Evolutionary conservation across 1,140 invertebrate species (phyloP), one percentile per base, ranked within the genome.

Genomic region (Micrasema longulum): DNA sequence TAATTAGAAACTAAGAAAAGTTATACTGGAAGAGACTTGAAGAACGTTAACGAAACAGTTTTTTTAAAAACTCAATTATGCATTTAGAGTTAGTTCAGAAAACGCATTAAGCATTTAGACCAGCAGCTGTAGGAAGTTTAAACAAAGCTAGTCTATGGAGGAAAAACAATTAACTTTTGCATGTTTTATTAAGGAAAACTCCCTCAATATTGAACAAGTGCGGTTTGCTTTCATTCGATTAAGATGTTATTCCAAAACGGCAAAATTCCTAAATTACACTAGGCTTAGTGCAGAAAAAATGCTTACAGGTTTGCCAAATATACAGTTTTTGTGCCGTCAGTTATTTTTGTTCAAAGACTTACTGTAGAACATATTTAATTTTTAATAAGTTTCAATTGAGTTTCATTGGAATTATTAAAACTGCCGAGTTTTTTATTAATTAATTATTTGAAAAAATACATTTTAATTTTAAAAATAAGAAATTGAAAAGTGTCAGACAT

Each of bases 121-220:
- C 57, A 67, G 57, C 57, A 67, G 57, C 55, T 63, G 45, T 43
- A 48, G 31, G 48, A 57, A 45, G 50, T 26, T 65, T 41, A 43
- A 65, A 36, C 31, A 66, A 47, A 69, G 67, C 53, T 73, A 20
- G 43, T 43, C 60, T 55, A 35, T 16, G 36, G 35, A 68, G 48
- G 71, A 60, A 73, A 72, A 73, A 73, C 71, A 73, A 73, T 73
- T 66, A 68, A 73, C 71, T 73, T 41, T 22, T 65, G 71, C 55
- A 31, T 73, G 71, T 73, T 73, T 73, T 73, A 73, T 73, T 73
- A 73, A 55, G 47, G 53, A 63, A 68, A 73, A 73, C 71, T 73
- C 69, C 47, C 65, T 69, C 65, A 53, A 73, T 73, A 72, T 72
- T 64, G 55, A 55, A 26, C 60, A 23, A 62, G 36, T 50, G 50